Base-by-base conservation (phyloP, 2,113 vertebrate genomes). In the Melanerpes formicivorus region DNA sequence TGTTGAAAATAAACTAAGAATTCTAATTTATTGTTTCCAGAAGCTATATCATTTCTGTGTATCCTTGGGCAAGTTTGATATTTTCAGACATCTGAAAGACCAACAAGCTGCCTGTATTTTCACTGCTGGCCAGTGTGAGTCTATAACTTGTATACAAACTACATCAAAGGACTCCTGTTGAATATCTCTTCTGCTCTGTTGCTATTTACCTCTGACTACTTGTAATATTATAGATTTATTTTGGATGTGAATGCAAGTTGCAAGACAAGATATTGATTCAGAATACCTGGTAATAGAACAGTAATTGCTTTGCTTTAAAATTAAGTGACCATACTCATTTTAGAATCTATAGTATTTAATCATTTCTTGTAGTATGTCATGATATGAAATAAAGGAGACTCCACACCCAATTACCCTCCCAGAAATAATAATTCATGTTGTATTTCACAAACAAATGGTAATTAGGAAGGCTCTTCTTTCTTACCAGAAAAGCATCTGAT, bases 281-380 rank as follows among this genome's bases (percentile, higher is more conserved):
- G 80, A 91, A 94, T 88, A 95, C 83, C 71, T 94, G 78, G 90
- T 96, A 96, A 96, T 95, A 95, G 87, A 95, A 77, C 67, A 90
- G 85, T 96, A 96, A 97, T 97, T 96, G 95, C 93, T 91, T 94
- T 82, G 85, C 76, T 95, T 96, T 91, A 93, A 95, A 97, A 97
- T 96, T 93, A 97, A 97, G 87, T 91, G 95, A 64, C 91, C 93
- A 40, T 88, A 67, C 77, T 93, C 87, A 84, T 94, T 96, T 95
- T 34, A 80, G 96, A 65, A 88, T 93, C 93, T 77, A 67, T 93
- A 84, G 56, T 82, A 72, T 93, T 96, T 96, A 65, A 95, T 96
- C 67, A 95, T 95, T 95, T 88, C 67, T 90, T 74, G 74, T 65
- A 54, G 64, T 71, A 80, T 88, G 56, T 84, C 84, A 77, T 90